Evolutionary conservation across 2,797 vertebrate genomes (phyloP).

Genomic region (Neosilurus hyrtlii): DNA sequence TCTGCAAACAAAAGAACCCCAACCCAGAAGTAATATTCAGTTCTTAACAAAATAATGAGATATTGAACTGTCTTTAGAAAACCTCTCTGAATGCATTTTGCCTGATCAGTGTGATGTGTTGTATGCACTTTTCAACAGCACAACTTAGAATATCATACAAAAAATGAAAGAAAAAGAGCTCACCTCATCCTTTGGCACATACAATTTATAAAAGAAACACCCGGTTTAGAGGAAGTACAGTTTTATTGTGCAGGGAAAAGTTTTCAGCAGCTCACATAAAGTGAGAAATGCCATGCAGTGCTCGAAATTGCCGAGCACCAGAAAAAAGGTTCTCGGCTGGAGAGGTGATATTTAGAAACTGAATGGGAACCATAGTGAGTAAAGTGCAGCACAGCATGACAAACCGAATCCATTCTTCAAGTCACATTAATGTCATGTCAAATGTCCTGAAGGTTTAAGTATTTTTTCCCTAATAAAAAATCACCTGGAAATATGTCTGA

Average conservation of each 20-base stretch:
- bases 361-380: slow-evolving; percentile 35
- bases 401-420: slow-evolving; percentile 45
- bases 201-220: not conserved
- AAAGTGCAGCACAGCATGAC: slow-evolving; percentile 30
- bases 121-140: not conserved
- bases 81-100: not conserved
- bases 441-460: not conserved
- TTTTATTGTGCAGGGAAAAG: not conserved
- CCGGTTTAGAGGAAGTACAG: not conserved
- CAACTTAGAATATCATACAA: not conserved
- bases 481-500: not conserved
- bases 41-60: not conserved
- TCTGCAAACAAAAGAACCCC: not conserved
- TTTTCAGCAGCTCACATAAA: not conserved
- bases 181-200: not conserved
- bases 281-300: slow-evolving; percentile 14
- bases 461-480: not conserved
- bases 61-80: not conserved
- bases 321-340: slow-evolving; percentile 36
- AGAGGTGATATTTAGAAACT: slow-evolving; percentile 48
- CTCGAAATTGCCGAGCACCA: slow-evolving; percentile 17
- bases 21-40: not conserved
- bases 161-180: not conserved
- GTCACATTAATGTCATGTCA: slow-evolving; percentile 12
- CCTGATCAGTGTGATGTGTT: not conserved